A percentile compares a stretch with the other conserved stretches of the same genome.
Conservation (phyloP, 2,888 invertebrate genomes). For the Cantharis nigra region DNA sequence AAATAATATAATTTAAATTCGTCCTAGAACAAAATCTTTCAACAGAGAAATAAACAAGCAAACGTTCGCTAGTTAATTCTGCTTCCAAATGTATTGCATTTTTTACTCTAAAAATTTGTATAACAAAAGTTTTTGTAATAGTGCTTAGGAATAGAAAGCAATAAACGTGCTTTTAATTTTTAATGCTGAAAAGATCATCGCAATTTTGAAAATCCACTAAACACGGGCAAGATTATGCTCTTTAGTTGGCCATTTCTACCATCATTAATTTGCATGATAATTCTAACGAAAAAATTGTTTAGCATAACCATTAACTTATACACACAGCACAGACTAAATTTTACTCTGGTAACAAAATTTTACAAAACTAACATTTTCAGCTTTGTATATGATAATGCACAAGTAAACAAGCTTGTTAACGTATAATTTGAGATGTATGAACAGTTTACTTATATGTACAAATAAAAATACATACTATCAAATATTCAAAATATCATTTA, state of each 20-base stretch:
- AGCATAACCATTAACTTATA: conserved; percentile 38
- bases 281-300: conserved; percentile 37
- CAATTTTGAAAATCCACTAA: neutral
- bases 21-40: conserved; percentile 8
- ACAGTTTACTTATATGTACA: conserved; percentile 2
- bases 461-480: conserved; percentile 12
- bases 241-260: conserved; percentile 27
- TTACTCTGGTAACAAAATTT: neutral
- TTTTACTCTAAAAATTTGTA: neutral
- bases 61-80: conserved; percentile 4
- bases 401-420: conserved; percentile 17
- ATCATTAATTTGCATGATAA: conserved; percentile 39
- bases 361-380: neutral
- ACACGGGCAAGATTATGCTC: conserved; percentile 11
- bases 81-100: neutral
- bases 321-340: neutral
- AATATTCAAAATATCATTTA: conserved; percentile 24
- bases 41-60: conserved; percentile 11
- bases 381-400: conserved; percentile 3
- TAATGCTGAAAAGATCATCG: neutral
- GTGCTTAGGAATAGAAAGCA: neutral
- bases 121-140: neutral
- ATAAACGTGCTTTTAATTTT: neutral
- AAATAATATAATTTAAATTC: conserved; percentile 40
- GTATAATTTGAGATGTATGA: conserved; percentile 23